Evolutionary conservation across 2,888 invertebrate genomes (phyloP).

Genomic region (Watsonalla cultraria): DNA sequence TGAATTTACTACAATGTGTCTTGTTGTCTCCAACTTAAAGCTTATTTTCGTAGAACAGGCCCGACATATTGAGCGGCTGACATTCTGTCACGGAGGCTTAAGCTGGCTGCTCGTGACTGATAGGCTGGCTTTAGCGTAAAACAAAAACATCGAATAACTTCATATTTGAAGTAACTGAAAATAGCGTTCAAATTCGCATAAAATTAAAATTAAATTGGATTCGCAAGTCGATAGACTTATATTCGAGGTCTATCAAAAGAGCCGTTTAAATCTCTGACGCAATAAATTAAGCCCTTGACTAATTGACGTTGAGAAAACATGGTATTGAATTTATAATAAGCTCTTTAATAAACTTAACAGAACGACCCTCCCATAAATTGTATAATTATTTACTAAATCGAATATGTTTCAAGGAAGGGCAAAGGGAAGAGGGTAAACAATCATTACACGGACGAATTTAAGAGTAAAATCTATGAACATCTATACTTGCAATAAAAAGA

Average conservation of each 20-base stretch:
- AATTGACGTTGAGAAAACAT: neutral
- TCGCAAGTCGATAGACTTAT: neutral
- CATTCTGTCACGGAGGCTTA: slow-evolving; percentile 14
- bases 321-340: neutral
- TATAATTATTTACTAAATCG: too few species aligned
- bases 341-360: neutral
- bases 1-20: neutral
- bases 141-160: slow-evolving; percentile 10
- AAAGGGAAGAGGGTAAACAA: too few species aligned
- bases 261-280: neutral
- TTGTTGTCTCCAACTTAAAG: neutral
- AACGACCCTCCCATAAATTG: too few species aligned
- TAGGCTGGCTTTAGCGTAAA: slow-evolving; percentile 9
- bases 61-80: neutral
- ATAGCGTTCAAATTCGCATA: neutral
- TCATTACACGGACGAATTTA: too few species aligned
- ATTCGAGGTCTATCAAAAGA: neutral
- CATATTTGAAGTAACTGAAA: neutral
- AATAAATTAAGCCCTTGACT: neutral
- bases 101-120: slow-evolving; percentile 15
- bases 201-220: neutral
- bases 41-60: neutral
- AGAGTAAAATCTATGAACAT: too few species aligned
- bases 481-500: too few species aligned
- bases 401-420: too few species aligned